Percentiles rank a stretch among this genome's conserved stretches.
Conservation (phyloP, 2,888 invertebrate genomes). For the Drosophila atripex region DNA sequence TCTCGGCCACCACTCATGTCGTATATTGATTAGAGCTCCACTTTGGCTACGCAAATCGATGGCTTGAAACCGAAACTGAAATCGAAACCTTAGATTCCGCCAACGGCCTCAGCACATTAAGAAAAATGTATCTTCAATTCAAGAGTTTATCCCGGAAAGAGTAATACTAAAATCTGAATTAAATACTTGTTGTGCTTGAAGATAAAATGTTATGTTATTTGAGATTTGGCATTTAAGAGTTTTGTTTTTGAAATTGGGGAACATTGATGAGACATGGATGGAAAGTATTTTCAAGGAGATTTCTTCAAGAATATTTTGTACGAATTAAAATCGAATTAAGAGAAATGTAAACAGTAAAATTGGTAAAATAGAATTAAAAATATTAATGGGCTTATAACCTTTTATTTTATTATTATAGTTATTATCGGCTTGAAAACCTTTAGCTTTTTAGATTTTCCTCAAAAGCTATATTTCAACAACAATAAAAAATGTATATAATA, state of each 20-base stretch:
- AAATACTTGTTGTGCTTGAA: not conserved
- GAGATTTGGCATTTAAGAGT: too few relatives aligned
- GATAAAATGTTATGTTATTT: not conserved
- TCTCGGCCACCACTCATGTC: conserved; percentile 25
- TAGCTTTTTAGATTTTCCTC: too few relatives aligned
- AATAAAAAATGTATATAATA: too few relatives aligned
- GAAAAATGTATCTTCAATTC: not conserved
- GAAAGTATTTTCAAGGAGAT: not conserved
- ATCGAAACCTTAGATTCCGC: not conserved
- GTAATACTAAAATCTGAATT: not conserved
- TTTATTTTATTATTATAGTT: too few relatives aligned
- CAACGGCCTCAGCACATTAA: not conserved
- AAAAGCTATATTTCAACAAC: too few relatives aligned
- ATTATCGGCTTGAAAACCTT: too few relatives aligned
- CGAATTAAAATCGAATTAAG: too few relatives aligned
- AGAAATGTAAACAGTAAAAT: too few relatives aligned
- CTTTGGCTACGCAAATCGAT: conserved; percentile 37
- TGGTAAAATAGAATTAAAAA: too few relatives aligned
- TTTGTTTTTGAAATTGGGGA: too few relatives aligned
- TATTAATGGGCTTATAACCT: too few relatives aligned
- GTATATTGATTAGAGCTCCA: conserved; percentile 37
- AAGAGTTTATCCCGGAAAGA: conserved; percentile 1
- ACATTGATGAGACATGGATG: not conserved
- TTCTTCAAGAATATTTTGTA: too few relatives aligned
- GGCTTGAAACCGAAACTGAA: conserved; percentile 2